Evolutionary conservation across 1,140 invertebrate species (phyloP), one percentile per base, ranked within the genome.

Genomic region (Luehdorfia chinensis): DNA sequence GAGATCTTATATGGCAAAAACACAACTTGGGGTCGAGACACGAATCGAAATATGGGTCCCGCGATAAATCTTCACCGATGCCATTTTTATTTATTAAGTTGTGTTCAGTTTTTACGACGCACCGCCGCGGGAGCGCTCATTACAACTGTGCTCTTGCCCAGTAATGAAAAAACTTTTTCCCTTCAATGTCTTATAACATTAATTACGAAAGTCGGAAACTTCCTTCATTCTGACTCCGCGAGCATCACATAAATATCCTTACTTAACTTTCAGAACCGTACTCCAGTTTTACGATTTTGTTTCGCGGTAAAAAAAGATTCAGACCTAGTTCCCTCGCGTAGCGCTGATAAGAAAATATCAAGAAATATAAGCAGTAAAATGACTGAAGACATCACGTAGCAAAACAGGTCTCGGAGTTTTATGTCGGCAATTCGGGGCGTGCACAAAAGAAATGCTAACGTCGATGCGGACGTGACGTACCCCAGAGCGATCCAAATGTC

Each of bases 1-100:
- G n/a, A n/a, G n/a, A n/a, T n/a, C n/a, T 36, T 27, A 48, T 37
- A 50, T 46, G 41, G 66, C 55, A 66, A 60, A 65, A 69, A 73
- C 60, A 55, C 56, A 69, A 59, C 60, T 50, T 56, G 21, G 57
- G 55, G 61, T 50, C 49, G 48, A 65, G 50, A 58, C 65, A 74
- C 64, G 67, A 75, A 75, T 75, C 71, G 71, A 68, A 75, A 80
- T 71, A 67, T 65, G 64, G 66, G 51, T 55, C 50, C 66, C 60
- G 66, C 65, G 71, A 84, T 86, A 84, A 86, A 86, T 86, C 81
- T 81, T 80, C 66, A 62, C 56, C 63, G 75, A 81, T 80, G 65
- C 75, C 68, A 69, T 54, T 72, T 80, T 80, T 81, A 84, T 84
- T 84, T 84, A 86, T 86, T 86, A 83, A 86, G 83, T 77, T 83